Percentiles rank a stretch among this genome's conserved stretches.
These are phyloP conservation scores for Tautogolabrus adspersus DNA, from an alignment of 2,113 vertebrate genomes.

Conservation along the genomic window DNA sequence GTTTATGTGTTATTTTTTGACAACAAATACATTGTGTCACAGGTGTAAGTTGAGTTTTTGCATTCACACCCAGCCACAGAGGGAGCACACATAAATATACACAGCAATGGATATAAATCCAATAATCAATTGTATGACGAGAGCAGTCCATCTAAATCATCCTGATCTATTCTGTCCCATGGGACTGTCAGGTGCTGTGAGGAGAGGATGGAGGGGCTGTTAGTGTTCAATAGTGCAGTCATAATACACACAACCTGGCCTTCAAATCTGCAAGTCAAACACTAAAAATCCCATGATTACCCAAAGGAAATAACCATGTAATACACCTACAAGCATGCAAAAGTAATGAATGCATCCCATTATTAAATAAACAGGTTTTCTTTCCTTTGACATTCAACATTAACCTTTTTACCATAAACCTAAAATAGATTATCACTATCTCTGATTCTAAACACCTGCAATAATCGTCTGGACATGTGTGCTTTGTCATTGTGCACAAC, in stretches of 20 bases:
- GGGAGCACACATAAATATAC: conserved; percentile 20
- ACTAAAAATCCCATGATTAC: neutral
- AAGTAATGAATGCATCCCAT: neutral
- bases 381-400: neutral
- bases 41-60: conserved; percentile 5
- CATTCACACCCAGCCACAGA: conserved; percentile 27
- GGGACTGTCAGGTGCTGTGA: conserved; percentile 16
- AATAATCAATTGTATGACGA: conserved; percentile 62
- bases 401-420: neutral
- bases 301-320: neutral
- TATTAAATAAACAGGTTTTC: neutral
- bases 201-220: neutral
- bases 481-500: conserved; percentile 34
- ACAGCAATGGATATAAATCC: conserved; percentile 61
- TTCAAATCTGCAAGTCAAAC: conserved; percentile 1
- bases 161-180: conserved; percentile 57
- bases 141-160: conserved; percentile 56
- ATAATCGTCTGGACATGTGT: conserved; percentile 22
- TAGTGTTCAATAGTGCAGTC: conserved; percentile 4
- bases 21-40: conserved; percentile 4
- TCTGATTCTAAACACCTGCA: neutral
- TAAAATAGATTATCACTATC: neutral
- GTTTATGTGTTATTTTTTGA: conserved; percentile 25
- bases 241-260: neutral
- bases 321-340: neutral